Conservation (phyloP, 2,113 vertebrate species). For the Alligator mississippiensis region DNA sequence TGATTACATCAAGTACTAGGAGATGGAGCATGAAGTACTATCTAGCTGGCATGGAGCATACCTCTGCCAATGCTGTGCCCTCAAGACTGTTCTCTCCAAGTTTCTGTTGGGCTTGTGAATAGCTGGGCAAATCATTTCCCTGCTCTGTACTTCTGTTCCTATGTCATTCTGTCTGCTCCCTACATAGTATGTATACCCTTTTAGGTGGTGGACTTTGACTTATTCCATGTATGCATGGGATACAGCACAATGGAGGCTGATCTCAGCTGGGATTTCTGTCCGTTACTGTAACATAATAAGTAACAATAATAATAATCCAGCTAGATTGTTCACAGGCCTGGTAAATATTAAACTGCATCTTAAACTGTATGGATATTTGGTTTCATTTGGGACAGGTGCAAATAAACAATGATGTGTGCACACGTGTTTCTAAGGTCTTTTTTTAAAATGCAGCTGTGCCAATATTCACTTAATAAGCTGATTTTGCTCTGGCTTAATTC, state of each 20-base stretch:
- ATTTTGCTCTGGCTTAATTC: not conserved
- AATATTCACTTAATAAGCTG: not conserved
- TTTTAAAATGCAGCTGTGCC: not conserved
- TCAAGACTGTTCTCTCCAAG: not conserved
- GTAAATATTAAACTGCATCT: not conserved
- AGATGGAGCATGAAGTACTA: not conserved
- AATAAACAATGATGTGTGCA: not conserved
- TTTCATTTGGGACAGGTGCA: not conserved
- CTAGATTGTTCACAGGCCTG: not conserved
- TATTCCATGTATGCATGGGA: not conserved
- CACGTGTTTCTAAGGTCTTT: not conserved
- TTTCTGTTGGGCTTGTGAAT: not conserved
- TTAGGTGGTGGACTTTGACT: not conserved
- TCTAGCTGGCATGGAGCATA: too few species aligned
- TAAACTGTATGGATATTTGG: not conserved
- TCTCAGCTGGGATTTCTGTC: not conserved
- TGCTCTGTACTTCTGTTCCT: not conserved
- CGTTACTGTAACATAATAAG: not conserved
- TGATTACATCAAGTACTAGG: not conserved
- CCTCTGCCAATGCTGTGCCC: not conserved
- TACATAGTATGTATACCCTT: not conserved
- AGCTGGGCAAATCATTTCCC: rapidly evolving
- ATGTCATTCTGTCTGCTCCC: too few species aligned
- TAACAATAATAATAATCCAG: too few species aligned
- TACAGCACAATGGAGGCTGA: rapidly evolving